Conservation (phyloP, 2,113 vertebrate genomes). For the Dascyllus trimaculatus region DNA sequence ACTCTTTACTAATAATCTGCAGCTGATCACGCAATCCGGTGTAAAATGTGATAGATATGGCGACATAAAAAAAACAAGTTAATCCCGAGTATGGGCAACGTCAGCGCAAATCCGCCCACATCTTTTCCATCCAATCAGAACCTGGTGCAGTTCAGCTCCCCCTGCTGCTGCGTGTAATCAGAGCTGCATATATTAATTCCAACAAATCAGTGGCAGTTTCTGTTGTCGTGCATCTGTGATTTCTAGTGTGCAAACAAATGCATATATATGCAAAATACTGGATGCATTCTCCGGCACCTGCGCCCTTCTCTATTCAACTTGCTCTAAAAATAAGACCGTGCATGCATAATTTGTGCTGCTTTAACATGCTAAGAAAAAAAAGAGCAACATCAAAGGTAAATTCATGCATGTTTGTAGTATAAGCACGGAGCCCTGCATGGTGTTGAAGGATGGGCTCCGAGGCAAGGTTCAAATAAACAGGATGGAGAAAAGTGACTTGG, state of each 20-base stretch:
- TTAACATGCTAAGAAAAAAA: constrained; percentile 9
- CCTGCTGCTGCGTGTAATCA: constrained; percentile 36
- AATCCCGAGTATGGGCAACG: constrained; percentile 74
- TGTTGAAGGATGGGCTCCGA: too few species aligned
- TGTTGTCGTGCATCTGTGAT: too few species aligned
- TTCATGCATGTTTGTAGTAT: neutral
- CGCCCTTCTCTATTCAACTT: neutral
- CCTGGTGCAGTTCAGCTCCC: constrained; percentile 33
- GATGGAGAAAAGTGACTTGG: too few species aligned
- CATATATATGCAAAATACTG: neutral
- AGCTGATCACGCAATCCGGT: neutral
- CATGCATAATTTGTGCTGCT: constrained; percentile 36
- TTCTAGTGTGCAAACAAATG: neutral
- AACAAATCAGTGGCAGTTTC: neutral
- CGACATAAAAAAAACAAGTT: constrained; percentile 81
- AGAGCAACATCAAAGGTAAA: neutral
- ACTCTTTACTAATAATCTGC: neutral
- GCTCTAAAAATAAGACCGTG: constrained; percentile 54
- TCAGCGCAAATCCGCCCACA: constrained; percentile 74
- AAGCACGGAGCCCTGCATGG: neutral
- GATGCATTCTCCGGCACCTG: neutral
- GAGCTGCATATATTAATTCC: neutral
- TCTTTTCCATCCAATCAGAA: constrained; percentile 51
- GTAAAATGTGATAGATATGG: constrained; percentile 60
- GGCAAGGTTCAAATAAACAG: too few species aligned